Percentiles rank a stretch among this genome's conserved stretches.
phyloP scores from a whole-genome alignment of 2,113 vertebrate species.

The Hippopotamus amphibius region DNA sequence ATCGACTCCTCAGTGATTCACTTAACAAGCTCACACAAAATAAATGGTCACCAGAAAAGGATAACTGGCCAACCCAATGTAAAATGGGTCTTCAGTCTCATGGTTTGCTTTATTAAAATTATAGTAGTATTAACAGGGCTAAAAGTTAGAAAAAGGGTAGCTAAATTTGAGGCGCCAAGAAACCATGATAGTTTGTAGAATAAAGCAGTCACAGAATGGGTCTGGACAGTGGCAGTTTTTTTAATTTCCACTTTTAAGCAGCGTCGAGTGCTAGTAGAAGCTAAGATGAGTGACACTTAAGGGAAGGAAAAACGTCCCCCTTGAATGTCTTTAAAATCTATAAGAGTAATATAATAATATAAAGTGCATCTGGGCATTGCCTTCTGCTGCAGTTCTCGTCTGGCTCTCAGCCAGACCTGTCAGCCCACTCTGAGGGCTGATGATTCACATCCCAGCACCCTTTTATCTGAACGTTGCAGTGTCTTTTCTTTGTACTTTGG shows the following conservation, averaged over 20 bases:
- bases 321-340: conserved; percentile 84
- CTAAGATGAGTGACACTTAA: conserved; percentile 64
- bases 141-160: not conserved
- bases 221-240: not conserved
- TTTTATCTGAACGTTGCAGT: conserved; percentile 84
- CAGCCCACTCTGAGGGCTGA: conserved; percentile 80
- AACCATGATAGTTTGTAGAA: conserved; percentile 49
- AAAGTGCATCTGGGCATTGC: conserved; percentile 85
- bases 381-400: conserved; percentile 80
- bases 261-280: conserved; percentile 52
- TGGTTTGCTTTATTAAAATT: conserved; percentile 7
- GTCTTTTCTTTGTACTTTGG: conserved; percentile 79
- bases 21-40: not conserved
- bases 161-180: not conserved
- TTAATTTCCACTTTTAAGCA: conserved; percentile 58
- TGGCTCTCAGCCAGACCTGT: conserved; percentile 87
- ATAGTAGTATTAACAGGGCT: not conserved
- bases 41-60: conserved; percentile 67
- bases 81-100: conserved; percentile 55
- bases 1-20: not conserved
- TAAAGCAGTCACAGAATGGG: not conserved
- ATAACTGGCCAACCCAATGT: conserved; percentile 56
- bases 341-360: conserved; percentile 85
- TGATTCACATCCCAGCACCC: conserved; percentile 86
- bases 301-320: conserved; percentile 70